Evolutionary conservation across 2,888 invertebrate species (phyloP), one percentile per base, ranked within the genome.

Genomic region (Cosmia pyralina): DNA sequence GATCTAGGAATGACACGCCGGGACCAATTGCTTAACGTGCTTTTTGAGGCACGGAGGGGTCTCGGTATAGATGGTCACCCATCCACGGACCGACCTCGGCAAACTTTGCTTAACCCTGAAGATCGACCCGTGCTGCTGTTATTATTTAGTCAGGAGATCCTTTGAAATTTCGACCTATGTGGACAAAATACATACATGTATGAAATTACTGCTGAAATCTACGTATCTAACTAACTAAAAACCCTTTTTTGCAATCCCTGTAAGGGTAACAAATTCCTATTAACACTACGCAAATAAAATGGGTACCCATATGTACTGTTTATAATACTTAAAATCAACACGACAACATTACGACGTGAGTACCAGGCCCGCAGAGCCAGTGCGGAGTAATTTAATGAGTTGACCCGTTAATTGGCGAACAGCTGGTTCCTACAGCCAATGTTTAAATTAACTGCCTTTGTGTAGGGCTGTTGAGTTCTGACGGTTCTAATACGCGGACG

Each of bases 331-430:
- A 82, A 84, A 86, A 81, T 85, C 82, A 84, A 84, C 86, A 83
- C 69, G 62, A 72, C 58, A 69, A 74, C 74, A 76, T 71, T 69
- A 65, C 82, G 72, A 65, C 69, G 67, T 74, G 72, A 85, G 87
- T 89, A 87, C 85, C 82, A 86, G 87, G 86, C 81, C 72, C 70
- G 76, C 86, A 87, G 86, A 88, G 85, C 73, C 85, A 86, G 87
- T 82, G 84, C 86, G 88, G 85, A 91, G 88, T 91, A 90, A 86
- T 93, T 91, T 92, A 93, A 93, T 92, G 92, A 92, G 91, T 90
- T 89, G 90, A 90, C 90, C 90, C 90, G 92, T 90, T 92, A 93
- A 92, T 92, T 92, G 91, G 90, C 79, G 74, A 90, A 90, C 92
- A 92, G 91, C 91, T 90, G 91, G 87, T 73, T 88, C 88, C 87